Base-by-base conservation (phyloP, 2,888 invertebrate genomes). In the Mythimna ferrago region DNA sequence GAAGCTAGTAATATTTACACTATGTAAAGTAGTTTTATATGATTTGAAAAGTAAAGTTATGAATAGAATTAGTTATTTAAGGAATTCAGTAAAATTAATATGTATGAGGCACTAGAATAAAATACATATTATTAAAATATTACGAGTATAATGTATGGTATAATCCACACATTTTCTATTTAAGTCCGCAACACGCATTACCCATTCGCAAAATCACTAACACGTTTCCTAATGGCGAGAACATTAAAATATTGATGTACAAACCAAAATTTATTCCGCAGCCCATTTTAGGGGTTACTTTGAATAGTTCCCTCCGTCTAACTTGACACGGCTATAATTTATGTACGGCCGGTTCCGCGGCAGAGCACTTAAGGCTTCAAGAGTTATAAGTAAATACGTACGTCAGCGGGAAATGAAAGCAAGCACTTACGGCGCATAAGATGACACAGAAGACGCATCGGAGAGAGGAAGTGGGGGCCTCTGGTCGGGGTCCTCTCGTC, bases 401-500 rank as follows among this genome's bases (percentile, higher is more conserved):
- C 61, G 56, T 69, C 64, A 51, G 73, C 68, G 75, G 70, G 48
- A 73, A 78, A 79, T 79, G 77, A 84, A 76, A 81, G 87, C 77
- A 71, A 82, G 78, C 81, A 84, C 78, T 86, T 84, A 86, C 74
- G 77, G 69, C 61, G 73, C 71, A 70, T 79, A 74, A 84, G 80
- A 84, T 64, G 75, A 78, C 84, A 79, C 60, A 77, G 80, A 85
- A 86, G 87, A 84, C 72, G 78, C 73, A 86, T 73, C 74, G 76
- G 77, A 68, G 67, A 83, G 82, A 83, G 78, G 81, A 80, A 75
- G 71, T 54, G 69, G 76, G 78, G 81, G 82, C 81, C 86, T 87
- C 84, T 86, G 91, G 83, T 56, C 88, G 81, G 75, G 89, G 97
- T 96, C 81, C 86, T 88, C 84, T 86, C 91, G 83, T 66, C 88